Base-by-base conservation (phyloP, 2,797 vertebrate species). In the Cyprinella venusta region DNA sequence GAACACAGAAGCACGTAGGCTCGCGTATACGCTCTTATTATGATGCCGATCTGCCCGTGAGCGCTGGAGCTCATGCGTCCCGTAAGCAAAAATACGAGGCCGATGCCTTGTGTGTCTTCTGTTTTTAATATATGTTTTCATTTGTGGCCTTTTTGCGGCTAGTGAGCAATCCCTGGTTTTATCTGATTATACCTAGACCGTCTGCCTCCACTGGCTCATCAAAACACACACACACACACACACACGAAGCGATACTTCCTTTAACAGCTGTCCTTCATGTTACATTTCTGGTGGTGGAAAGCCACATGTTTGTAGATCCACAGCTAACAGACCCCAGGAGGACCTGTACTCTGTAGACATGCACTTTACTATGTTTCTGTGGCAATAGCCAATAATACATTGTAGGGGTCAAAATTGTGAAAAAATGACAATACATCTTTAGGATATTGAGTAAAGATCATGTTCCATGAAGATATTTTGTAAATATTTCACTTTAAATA, bases 161-260 rank as follows among this genome's bases (percentile, higher is more conserved):
- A 90, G 90, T 91, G 90, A 94, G 93, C 90, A 91, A 93, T 91
- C 91, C 90, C 88, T 86, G 89, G 92, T 92, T 94, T 94, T 90
- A 94, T 94, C 90, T 90, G 92, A 94, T 95, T 94, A 93, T 89
- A 90, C 90, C 90, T 90, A 94, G 92, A 94, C 92, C 89, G 90
- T 92, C 94, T 93, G 93, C 90, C 93, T 94, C 92, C 91, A 88
- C 88, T 85, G 89, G 81, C 90, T 92, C 89, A 87, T 91, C 90
- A 91, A 92, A 91, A 90, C 87, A 90, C 88, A 93, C 89, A 88
- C 67, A 82, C 89, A 88, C 67, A 82, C 36, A 33, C 88, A 90
- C 88, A 93, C 89, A 88, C 63, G 24, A 50, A 80, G 85, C 80
- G 86, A 86, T 85, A 89, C 89, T 87, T 84, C 84, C 88, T 92